Base-by-base conservation (phyloP, 2,888 invertebrate species). In the Drosophila mayaguana region DNA sequence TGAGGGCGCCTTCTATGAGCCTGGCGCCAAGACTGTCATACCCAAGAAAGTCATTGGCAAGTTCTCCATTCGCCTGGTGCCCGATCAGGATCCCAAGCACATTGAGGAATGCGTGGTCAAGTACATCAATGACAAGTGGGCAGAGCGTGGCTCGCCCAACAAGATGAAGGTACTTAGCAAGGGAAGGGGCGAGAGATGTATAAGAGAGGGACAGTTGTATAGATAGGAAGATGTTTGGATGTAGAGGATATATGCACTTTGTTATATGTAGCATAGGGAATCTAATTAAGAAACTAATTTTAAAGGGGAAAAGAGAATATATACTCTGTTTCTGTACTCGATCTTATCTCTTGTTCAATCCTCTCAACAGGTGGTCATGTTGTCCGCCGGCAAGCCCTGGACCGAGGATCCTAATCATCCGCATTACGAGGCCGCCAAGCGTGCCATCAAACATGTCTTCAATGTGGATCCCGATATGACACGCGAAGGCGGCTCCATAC, bases 401-500 rank as follows among this genome's bases (percentile, higher is more conserved):
- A 96, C 97, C 48, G 97, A 97, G 91, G 96, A 99, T 93, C 97
- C 98, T 32, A 95, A 95, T 90, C 97, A 99, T 93, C 96, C 97
- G 0, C 97, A 99, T 93, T 99, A 97, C 93, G 94, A 96, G 79
- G 99, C 99, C 20, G 99, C 97, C 9, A 94, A 95, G 38, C 94
- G 94, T 50, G 97, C 97, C 32, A 96, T 96, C 3, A 95, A 96
- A 83, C 94, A 96, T 88, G 98, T 99, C 14, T 98, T 97, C 92
- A 96, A 95, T 86, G 94, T 95, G 75, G 97, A 97, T 50, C 99
- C 99, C 0, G 98, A 99, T 93, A 95, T 98, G 94, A 98, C 97
- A 0, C 96, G 99, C 62, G 99, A 99, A 93, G 99, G 99, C 63
- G 99, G 99, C 20, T 98, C 98, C 50, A 99, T 99, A 93, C 99